These are phyloP conservation scores for Toxonevra muliebris DNA, from an alignment of 2,888 invertebrate genomes.

Conservation along the genomic window DNA sequence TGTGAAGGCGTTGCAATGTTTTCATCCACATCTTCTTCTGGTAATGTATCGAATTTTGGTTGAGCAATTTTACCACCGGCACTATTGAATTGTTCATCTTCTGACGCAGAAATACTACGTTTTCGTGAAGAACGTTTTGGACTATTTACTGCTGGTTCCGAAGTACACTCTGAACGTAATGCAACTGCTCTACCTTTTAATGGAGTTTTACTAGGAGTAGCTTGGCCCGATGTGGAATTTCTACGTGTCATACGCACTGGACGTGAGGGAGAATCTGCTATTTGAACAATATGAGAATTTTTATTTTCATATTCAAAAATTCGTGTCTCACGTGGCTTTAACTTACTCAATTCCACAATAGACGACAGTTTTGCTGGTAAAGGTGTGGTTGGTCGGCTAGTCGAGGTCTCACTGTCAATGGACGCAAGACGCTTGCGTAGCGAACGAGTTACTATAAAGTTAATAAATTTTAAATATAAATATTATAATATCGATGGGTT, in stretches of 20 bases:
- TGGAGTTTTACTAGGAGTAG: constrained; percentile 43
- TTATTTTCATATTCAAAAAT: constrained; percentile 4
- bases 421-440: constrained; percentile 49
- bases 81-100: constrained; percentile 29
- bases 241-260: constrained; percentile 46
- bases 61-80: constrained; percentile 4
- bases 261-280: constrained; percentile 45
- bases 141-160: constrained; percentile 44
- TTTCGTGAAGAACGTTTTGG: constrained; percentile 38
- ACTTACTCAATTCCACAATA: constrained; percentile 41
- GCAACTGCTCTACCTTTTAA: constrained; percentile 23
- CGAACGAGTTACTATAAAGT: constrained; percentile 48
- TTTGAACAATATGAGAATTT: constrained; percentile 13
- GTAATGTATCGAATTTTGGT: constrained; percentile 26
- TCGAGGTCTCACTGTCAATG: constrained; percentile 41
- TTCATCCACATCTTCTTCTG: constrained; percentile 39
- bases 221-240: constrained; percentile 42
- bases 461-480: constrained; percentile 8
- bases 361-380: constrained; percentile 31
- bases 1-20: background rate
- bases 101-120: constrained; percentile 39
- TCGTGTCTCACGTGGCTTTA: background rate
- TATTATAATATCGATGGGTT: background rate
- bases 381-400: constrained; percentile 48
- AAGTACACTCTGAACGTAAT: constrained; percentile 36